phyloP scores from a whole-genome alignment of 2,113 vertebrate species.

The Gila orcuttii region DNA sequence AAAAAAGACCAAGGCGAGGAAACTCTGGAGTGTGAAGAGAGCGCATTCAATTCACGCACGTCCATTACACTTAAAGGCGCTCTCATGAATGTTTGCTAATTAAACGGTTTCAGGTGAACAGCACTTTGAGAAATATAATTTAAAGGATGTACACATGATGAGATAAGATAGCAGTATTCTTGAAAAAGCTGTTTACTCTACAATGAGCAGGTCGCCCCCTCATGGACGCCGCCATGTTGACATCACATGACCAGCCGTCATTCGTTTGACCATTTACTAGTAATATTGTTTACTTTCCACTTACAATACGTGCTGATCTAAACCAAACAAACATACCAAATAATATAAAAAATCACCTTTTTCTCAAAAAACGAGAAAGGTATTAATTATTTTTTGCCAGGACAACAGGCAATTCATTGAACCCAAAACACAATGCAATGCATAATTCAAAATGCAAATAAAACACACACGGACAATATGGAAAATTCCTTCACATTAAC shows the following conservation, averaged over 20 bases:
- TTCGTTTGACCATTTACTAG: background rate
- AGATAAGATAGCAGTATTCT: background rate
- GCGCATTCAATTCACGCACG: slow-evolving; percentile 1
- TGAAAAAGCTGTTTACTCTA: background rate
- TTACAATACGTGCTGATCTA: background rate
- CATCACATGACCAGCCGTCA: slow-evolving; percentile 17
- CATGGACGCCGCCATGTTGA: slow-evolving; percentile 13
- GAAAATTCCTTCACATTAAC: background rate
- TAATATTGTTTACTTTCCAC: background rate
- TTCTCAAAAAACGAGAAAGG: too few species aligned
- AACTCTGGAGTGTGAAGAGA: slow-evolving; percentile 27
- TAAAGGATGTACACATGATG: background rate
- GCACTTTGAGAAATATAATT: background rate
- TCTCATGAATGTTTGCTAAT: background rate
- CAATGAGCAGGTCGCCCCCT: slow-evolving; percentile 23
- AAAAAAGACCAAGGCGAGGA: slow-evolving; percentile 33
- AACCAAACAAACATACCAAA: background rate
- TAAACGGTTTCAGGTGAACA: background rate
- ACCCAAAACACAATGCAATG: background rate
- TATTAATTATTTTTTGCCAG: background rate
- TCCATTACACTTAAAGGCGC: background rate
- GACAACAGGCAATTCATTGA: background rate
- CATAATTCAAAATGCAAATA: background rate
- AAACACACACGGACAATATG: background rate
- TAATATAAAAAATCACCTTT: background rate